These are phyloP conservation scores for Parapsyche elsis DNA, from an alignment of 1,140 invertebrate genomes.

Conservation along the genomic window DNA sequence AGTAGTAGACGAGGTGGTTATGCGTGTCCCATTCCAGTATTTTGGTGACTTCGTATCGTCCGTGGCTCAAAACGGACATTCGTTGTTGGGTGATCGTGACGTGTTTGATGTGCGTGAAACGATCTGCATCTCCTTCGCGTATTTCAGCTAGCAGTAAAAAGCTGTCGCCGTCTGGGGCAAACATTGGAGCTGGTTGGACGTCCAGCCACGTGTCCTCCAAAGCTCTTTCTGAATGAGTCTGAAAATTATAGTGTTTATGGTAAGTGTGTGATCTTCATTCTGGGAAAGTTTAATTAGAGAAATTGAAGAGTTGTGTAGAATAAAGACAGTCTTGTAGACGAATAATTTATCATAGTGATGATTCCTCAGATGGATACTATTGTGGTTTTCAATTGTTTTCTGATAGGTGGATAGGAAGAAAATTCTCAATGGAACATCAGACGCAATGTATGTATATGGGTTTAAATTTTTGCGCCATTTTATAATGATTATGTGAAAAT, in stretches of 20 bases:
- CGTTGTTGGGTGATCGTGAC: slow-evolving; percentile 83
- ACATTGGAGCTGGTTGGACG: slow-evolving; percentile 84
- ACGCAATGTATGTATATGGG: too few relatives aligned
- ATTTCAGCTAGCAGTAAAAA: slow-evolving; percentile 86
- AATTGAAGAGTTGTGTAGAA: too few relatives aligned
- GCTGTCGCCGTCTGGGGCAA: slow-evolving; percentile 83
- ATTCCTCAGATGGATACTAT: too few relatives aligned
- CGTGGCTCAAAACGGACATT: slow-evolving; percentile 87
- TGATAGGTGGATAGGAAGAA: too few relatives aligned
- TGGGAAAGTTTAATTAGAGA: too few relatives aligned
- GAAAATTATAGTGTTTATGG: slow-evolving; percentile 49
- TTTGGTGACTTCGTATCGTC: slow-evolving; percentile 82
- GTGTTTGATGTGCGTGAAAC: slow-evolving; percentile 91
- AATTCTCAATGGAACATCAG: too few relatives aligned
- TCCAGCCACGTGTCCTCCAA: slow-evolving; percentile 87
- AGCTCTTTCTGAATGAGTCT: slow-evolving; percentile 83
- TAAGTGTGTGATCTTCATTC: too few relatives aligned
- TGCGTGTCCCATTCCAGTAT: slow-evolving; percentile 89
- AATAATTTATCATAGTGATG: too few relatives aligned
- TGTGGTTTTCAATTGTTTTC: too few relatives aligned
- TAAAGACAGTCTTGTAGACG: too few relatives aligned
- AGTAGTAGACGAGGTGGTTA: slow-evolving; percentile 86
- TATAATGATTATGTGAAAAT: too few relatives aligned
- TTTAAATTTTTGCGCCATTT: too few relatives aligned
- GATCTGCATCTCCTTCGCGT: slow-evolving; percentile 82